Conservation (phyloP, 2,113 vertebrate genomes). For the Lamprologus speciosus region DNA sequence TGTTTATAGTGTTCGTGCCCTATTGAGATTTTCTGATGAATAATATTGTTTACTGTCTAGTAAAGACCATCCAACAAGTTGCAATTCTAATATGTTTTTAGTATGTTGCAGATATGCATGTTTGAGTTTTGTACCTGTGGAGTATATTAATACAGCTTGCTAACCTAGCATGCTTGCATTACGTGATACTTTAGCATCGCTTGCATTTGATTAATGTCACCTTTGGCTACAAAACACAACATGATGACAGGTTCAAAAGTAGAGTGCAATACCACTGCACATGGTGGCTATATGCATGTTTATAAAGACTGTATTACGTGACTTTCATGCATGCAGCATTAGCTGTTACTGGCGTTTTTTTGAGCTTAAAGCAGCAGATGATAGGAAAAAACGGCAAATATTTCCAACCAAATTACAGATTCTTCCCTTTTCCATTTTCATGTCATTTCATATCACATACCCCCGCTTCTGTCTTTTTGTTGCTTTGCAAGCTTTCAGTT, state of each 20-base stretch:
- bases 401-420: background rate
- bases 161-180: background rate
- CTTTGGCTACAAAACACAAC: background rate
- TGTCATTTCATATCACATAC: background rate
- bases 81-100: background rate
- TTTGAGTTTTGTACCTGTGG: background rate
- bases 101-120: background rate
- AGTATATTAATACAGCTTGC: background rate
- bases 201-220: background rate
- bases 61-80: background rate
- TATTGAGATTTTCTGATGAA: background rate
- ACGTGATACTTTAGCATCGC: background rate
- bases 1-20: background rate
- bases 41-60: background rate
- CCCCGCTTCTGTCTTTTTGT: background rate
- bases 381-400: background rate
- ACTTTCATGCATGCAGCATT: background rate
- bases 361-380: background rate
- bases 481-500: background rate
- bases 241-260: background rate
- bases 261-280: background rate
- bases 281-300: background rate
- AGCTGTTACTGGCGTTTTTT: background rate
- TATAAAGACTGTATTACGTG: background rate
- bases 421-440: background rate